Percentiles rank a stretch among this genome's conserved stretches.
phyloP scores from a whole-genome alignment of 1,140 invertebrate genomes.

The Dendrolimus punctatus region DNA sequence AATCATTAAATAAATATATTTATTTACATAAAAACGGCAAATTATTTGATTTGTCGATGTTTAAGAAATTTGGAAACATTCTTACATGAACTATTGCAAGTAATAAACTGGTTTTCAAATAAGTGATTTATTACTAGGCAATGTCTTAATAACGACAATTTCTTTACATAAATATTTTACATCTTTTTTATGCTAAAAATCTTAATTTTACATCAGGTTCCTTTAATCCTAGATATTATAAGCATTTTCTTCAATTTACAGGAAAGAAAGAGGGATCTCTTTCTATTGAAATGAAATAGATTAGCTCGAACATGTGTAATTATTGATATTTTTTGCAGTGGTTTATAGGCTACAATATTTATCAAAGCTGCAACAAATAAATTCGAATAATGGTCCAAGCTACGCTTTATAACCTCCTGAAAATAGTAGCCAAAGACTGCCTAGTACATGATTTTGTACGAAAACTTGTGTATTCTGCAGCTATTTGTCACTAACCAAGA shows the following conservation, averaged over 20 bases:
- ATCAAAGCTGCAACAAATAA: conserved; percentile 25
- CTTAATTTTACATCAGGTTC: conserved; percentile 48
- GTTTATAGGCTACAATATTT: conserved; percentile 20
- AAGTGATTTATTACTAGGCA: conserved; percentile 33
- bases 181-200: conserved; percentile 46
- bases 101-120: conserved; percentile 18
- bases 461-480: too few relatives aligned
- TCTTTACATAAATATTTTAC: conserved; percentile 57
- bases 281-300: conserved; percentile 12
- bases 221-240: conserved; percentile 40
- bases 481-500: too few relatives aligned
- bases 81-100: conserved; percentile 31
- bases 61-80: conserved; percentile 39
- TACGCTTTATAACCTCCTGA: too few relatives aligned
- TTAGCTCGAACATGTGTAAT: conserved; percentile 15
- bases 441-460: too few relatives aligned
- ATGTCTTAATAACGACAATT: conserved; percentile 52
- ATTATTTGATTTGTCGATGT: conserved; percentile 59
- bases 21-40: conserved; percentile 66
- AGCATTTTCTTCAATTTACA: conserved; percentile 32
- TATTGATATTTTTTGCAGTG: conserved; percentile 2
- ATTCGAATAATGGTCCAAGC: too few relatives aligned
- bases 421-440: too few relatives aligned
- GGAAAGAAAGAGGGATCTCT: too few relatives aligned
- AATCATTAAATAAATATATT: conserved; percentile 71